These are phyloP conservation scores for Lypha dubia DNA, from an alignment of 2,888 invertebrate genomes.

Conservation along the genomic window DNA sequence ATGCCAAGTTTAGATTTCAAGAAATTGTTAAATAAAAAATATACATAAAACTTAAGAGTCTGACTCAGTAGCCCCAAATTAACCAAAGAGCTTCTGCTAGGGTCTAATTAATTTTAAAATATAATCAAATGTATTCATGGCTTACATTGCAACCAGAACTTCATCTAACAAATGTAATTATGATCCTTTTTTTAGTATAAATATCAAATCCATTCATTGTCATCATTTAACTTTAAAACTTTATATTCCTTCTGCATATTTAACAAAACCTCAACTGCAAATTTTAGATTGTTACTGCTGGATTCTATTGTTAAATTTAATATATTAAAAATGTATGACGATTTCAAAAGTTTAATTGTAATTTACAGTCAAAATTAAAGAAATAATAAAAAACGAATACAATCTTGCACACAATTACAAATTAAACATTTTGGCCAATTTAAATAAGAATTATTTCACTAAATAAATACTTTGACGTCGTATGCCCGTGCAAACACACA, in stretches of 20 bases:
- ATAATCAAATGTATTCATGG: no score
- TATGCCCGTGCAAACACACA: neutral
- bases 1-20: no score
- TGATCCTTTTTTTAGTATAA: neutral
- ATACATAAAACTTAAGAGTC: no score
- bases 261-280: neutral
- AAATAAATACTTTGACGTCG: slow-evolving; percentile 50
- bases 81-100: no score
- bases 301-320: slow-evolving; percentile 30
- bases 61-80: no score
- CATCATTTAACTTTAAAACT: neutral
- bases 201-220: neutral
- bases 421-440: slow-evolving; percentile 55
- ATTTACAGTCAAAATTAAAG: slow-evolving; percentile 50
- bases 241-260: neutral
- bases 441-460: slow-evolving; percentile 61
- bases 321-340: slow-evolving; percentile 56
- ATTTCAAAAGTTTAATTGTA: slow-evolving; percentile 61
- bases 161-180: no score
- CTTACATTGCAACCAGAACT: no score
- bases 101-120: no score
- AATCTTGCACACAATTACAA: slow-evolving; percentile 29
- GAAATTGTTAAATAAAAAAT: no score
- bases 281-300: slow-evolving; percentile 1
- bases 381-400: slow-evolving; percentile 19